phyloP scores from a whole-genome alignment of 2,113 vertebrate genomes.

The Siniperca knerii region DNA sequence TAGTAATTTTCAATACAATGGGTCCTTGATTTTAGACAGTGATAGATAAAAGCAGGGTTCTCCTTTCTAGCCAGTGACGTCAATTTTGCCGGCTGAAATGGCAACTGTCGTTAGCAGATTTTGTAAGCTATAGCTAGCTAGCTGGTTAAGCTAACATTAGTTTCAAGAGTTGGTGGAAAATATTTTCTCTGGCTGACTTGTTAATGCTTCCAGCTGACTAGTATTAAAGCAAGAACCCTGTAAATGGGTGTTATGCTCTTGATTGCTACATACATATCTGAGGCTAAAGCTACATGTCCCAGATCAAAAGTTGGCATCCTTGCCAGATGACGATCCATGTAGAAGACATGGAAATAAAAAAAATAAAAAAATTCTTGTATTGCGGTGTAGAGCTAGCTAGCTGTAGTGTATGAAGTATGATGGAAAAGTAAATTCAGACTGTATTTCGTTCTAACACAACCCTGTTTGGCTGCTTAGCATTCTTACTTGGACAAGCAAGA shows the following conservation, averaged over 20 bases:
- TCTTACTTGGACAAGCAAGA: neutral
- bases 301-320: too few species aligned
- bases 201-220: neutral
- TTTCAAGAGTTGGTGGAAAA: neutral
- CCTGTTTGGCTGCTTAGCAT: neutral
- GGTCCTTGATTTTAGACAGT: neutral
- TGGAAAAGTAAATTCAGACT: too few species aligned
- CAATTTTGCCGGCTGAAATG: neutral
- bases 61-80: neutral
- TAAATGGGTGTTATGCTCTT: neutral
- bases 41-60: neutral
- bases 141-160: neutral
- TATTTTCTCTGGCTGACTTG: neutral
- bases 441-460: too few species aligned
- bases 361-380: neutral
- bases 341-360: neutral
- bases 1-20: neutral
- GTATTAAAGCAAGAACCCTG: neutral
- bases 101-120: too few species aligned
- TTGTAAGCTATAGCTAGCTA: neutral
- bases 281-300: neutral
- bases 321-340: too few species aligned
- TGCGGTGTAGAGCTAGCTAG: neutral
- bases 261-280: neutral
- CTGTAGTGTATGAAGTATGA: too few species aligned